Evolutionary conservation across 2,113 vertebrate genomes (phyloP).

Genomic region (Caracal caracal): DNA sequence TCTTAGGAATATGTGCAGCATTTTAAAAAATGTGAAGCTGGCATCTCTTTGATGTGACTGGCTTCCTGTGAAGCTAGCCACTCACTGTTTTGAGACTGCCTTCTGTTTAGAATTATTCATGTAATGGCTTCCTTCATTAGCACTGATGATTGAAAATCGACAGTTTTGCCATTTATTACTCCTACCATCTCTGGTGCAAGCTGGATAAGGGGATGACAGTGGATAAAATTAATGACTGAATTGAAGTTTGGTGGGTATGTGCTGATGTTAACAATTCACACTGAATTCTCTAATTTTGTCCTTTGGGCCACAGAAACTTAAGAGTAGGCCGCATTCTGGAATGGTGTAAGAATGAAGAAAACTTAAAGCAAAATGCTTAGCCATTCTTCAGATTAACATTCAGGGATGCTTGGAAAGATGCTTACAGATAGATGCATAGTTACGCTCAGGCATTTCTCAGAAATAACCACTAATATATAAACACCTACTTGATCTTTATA

Average conservation of each 20-base stretch:
- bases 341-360: conserved; percentile 31
- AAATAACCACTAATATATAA: not conserved
- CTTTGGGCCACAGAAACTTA: conserved; percentile 22
- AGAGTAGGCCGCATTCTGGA: conserved; percentile 41
- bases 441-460: conserved; percentile 4
- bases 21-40: conserved; percentile 27
- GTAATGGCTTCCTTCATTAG: not conserved
- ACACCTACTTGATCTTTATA: not conserved
- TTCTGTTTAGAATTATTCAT: conserved; percentile 42
- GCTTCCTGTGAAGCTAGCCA: conserved; percentile 4
- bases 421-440: not conserved
- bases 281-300: conserved; percentile 21
- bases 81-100: conserved; percentile 21
- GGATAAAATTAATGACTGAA: conserved; percentile 8
- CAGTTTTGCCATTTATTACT: not conserved
- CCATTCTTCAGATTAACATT: conserved; percentile 16
- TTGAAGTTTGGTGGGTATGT: conserved; percentile 25
- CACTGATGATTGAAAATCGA: not conserved
- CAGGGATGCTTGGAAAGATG: not conserved
- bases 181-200: conserved; percentile 28
- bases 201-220: not conserved
- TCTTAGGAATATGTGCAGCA: conserved; percentile 8
- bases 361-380: conserved; percentile 32
- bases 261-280: conserved; percentile 42
- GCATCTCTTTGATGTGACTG: not conserved